phyloP scores from a whole-genome alignment of 2,888 invertebrate genomes.

The Euspilapteryx auroguttella region DNA sequence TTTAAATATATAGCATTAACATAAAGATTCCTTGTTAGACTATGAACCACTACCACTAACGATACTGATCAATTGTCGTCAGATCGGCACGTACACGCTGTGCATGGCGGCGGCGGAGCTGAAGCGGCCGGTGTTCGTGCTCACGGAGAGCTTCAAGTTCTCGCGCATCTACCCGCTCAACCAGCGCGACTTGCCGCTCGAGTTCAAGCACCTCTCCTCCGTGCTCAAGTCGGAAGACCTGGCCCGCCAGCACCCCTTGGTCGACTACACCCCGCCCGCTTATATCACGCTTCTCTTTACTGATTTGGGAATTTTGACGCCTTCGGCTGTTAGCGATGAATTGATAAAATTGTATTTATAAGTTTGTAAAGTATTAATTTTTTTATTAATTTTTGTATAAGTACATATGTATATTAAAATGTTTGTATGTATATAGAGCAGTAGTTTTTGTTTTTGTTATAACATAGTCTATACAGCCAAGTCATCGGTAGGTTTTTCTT shows the following conservation, averaged over 20 bases:
- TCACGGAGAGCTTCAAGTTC: constrained; percentile 98
- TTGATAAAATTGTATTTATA: constrained; percentile 94
- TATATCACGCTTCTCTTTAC: constrained; percentile 93
- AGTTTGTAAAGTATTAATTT: no score
- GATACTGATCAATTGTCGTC: no score
- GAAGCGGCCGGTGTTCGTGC: constrained; percentile 94
- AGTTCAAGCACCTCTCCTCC: constrained; percentile 73
- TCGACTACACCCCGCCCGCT: constrained; percentile 96
- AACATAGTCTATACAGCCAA: no score
- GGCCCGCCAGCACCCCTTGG: constrained; percentile 78
- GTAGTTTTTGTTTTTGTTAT: no score
- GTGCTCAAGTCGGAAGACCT: constrained; percentile 37
- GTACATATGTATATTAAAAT: no score
- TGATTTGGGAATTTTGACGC: constrained; percentile 93
- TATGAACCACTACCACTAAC: no score
- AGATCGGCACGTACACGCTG: constrained; percentile 85
- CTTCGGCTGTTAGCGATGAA: constrained; percentile 97
- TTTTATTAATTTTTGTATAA: no score
- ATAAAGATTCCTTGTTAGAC: no score
- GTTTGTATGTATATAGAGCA: no score
- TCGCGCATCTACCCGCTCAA: constrained; percentile 90
- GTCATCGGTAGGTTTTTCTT: no score
- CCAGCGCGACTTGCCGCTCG: constrained; percentile 86
- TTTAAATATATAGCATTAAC: no score
- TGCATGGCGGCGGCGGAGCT: constrained; percentile 84